Evolutionary conservation across 23 tunicate genomes (phyloP), one percentile per base, ranked within the genome.

Genomic region (Trididemnum miniatum): DNA sequence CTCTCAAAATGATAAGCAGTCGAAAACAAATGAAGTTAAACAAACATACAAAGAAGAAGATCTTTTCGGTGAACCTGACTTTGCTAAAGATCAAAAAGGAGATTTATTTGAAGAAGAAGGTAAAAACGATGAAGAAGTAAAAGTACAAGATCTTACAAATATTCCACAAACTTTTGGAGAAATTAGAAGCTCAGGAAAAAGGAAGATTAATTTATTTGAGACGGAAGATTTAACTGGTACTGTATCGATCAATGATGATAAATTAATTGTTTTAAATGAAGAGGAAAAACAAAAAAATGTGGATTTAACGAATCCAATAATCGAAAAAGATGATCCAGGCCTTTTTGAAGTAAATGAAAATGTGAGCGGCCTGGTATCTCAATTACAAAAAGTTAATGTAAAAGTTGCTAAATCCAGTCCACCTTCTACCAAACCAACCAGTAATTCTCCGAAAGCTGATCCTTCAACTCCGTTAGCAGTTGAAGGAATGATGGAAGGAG

Each of bases 141-240:
- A n/a, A n/a, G n/a, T n/a, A n/a, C n/a, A n/a, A n/a, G 75, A 67
- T 31, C 2, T 67, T 7, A 30, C 32, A 30, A 67, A 67, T 7
- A 4, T 32, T 7, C 32, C 75, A 30, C 22, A 67, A 30, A 31
- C 75, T 12, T 44, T 44, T 44, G 54, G 12, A 9, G 12, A 7
- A 7, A 62, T 12, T 12, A 20, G 25, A 20, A n/a, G 26, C 26
- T 25, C 76, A 29, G 30, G 38, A 12, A 39, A 5, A 39, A 74
- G 60, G 24, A 74, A 74, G 15, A 29, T 26, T 28, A 29, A 36
- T 20, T 32, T 77, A 15, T 77, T 52, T 77, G 67, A 38, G 25
- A 39, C 59, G 2, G 79, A 73, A 39, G 79, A 73, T 73, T 39
- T 73, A 9, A 73, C 79, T 39, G 79, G 79, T 24, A 22, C 7